Evolutionary conservation across 1,140 invertebrate genomes (phyloP).

Genomic region (Tenebrio molitor): DNA sequence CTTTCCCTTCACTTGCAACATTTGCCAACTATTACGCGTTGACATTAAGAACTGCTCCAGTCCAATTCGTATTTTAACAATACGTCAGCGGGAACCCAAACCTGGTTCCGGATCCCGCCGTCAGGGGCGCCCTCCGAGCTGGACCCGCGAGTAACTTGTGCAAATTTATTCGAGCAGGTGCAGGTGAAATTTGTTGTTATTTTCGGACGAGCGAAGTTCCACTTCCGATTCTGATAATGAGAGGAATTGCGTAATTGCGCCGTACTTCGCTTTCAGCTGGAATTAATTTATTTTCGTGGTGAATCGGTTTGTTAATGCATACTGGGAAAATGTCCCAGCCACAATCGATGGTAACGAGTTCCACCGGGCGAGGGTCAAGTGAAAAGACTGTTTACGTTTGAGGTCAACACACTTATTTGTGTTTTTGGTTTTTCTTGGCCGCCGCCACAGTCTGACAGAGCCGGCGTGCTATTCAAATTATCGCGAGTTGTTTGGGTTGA

Average conservation of each 20-base stretch:
- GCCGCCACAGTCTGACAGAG: neutral
- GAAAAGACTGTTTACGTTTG: conserved; percentile 30
- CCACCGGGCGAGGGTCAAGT: conserved; percentile 11
- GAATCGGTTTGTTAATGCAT: conserved; percentile 1
- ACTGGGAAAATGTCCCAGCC: conserved; percentile 3
- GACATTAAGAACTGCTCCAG: neutral
- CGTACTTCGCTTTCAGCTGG: conserved; percentile 18
- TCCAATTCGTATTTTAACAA: too few species aligned
- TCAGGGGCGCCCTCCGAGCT: too few species aligned
- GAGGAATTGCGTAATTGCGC: conserved; percentile 10
- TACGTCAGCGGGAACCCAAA: too few species aligned
- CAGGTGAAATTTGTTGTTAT: too few species aligned
- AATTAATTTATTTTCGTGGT: conserved; percentile 22
- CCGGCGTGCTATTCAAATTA: neutral
- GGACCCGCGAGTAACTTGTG: too few species aligned
- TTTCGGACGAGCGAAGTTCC: too few species aligned
- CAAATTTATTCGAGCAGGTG: too few species aligned
- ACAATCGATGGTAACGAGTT: conserved; percentile 24
- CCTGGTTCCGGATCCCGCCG: too few species aligned
- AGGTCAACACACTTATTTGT: conserved; percentile 16
- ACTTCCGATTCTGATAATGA: too few species aligned
- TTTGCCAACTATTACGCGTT: conserved; percentile 10
- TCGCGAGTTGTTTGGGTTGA: neutral
- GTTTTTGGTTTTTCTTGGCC: neutral
- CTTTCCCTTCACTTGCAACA: conserved; percentile 21